phyloP scores from a whole-genome alignment of 2,888 invertebrate species.

The Tetragonisca angustula region DNA sequence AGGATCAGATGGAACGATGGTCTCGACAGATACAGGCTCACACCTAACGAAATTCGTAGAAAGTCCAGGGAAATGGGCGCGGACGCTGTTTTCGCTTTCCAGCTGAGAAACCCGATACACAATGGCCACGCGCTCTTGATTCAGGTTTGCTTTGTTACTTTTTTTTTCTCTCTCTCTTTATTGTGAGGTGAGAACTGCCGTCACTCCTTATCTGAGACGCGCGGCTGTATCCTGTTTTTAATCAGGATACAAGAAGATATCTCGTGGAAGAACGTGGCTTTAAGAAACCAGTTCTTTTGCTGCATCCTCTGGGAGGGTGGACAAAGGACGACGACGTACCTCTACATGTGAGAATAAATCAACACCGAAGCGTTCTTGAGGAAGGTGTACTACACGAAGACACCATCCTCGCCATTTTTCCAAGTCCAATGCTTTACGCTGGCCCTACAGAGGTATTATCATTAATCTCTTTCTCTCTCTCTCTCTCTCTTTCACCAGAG shows the following conservation, averaged over 20 bases:
- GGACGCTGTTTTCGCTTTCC: slow-evolving; percentile 98
- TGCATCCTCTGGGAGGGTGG: slow-evolving; percentile 98
- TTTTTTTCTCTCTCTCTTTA: background rate
- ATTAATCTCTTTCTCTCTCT: background rate
- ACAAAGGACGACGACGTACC: slow-evolving; percentile 99
- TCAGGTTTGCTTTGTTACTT: slow-evolving; percentile 85
- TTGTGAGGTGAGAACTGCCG: background rate
- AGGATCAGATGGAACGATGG: slow-evolving; percentile 96
- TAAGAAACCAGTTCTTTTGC: slow-evolving; percentile 94
- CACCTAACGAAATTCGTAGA: slow-evolving; percentile 94
- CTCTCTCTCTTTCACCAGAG: too few species aligned
- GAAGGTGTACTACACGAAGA: slow-evolving; percentile 93
- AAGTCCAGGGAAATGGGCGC: slow-evolving; percentile 93
- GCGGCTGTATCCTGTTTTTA: too few species aligned
- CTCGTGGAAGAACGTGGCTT: slow-evolving; percentile 91
- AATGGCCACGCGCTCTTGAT: slow-evolving; percentile 98
- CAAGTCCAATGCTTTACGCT: slow-evolving; percentile 99
- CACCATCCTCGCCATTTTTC: slow-evolving; percentile 97
- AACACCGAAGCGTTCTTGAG: slow-evolving; percentile 95
- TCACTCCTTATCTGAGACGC: too few species aligned
- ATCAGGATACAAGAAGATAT: slow-evolving; percentile 90
- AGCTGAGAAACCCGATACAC: slow-evolving; percentile 97
- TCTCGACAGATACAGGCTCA: slow-evolving; percentile 95
- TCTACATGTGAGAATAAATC: slow-evolving; percentile 92
- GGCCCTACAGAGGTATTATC: slow-evolving; percentile 95